Evolutionary conservation across 2,113 vertebrate species (phyloP).

Genomic region (Talpa occidentalis): DNA sequence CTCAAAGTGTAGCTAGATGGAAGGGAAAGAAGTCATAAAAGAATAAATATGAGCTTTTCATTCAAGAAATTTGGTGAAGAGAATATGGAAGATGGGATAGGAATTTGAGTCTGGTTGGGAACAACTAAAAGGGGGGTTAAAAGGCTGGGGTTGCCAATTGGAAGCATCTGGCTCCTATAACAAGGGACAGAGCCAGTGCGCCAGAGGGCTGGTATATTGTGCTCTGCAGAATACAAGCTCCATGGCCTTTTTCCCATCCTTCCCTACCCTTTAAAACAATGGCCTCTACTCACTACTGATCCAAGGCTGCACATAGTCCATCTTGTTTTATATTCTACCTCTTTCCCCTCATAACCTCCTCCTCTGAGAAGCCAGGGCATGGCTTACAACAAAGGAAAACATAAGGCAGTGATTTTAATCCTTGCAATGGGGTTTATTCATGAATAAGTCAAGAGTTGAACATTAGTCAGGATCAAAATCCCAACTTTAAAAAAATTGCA

Average conservation of each 20-base stretch:
- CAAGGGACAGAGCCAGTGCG: neutral
- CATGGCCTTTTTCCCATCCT: neutral
- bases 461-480: neutral
- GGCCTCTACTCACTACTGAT: neutral
- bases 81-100: neutral
- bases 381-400: neutral
- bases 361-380: neutral
- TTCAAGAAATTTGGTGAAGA: neutral
- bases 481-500: neutral
- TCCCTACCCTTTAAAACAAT: neutral
- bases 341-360: neutral
- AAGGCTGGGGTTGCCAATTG: neutral
- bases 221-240: neutral
- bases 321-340: neutral
- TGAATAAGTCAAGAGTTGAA: neutral
- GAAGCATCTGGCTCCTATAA: neutral
- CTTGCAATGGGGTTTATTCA: neutral
- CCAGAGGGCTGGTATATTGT: neutral
- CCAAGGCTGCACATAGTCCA: neutral
- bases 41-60: neutral
- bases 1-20: neutral
- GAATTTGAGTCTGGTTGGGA: neutral
- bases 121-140: neutral
- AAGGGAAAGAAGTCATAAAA: neutral
- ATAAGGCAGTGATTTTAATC: neutral